Base-by-base conservation (phyloP, 2,888 invertebrate genomes). In the Drosophila subquinaria region DNA sequence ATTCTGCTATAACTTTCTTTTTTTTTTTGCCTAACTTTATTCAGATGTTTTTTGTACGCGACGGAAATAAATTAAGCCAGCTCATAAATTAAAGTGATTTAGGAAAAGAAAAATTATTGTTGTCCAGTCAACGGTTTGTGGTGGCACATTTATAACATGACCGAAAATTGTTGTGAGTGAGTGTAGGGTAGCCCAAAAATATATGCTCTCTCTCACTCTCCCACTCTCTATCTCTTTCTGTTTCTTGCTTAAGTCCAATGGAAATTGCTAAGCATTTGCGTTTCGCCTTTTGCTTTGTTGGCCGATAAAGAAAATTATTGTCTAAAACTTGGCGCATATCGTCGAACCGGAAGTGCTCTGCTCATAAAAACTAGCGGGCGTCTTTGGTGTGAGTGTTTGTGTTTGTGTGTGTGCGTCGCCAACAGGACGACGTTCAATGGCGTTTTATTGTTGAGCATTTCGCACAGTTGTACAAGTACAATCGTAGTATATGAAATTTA, bases 321-420 rank as follows among this genome's bases (percentile, higher is more conserved):
- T 85, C 90, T 90, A 63, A 86, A 90, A 89, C 84, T 90, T 85
- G 88, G 89, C 88, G 84, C 65, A 78, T 87, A 88, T 86, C 76
- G 89, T 50, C 61, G 65, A 81, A 73, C 88, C 88, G 86, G 90
- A 86, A 87, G 76, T 90, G 76, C 85, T 81, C 42, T 76, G 69
- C 40, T 81, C 74, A 89, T 79, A 88, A 84, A 79, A 83, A 82
- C 89, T 86, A 79, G 89, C 73, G 84, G 89, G 89, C 70, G 89
- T 57, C 40, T 45, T 40, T 52, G 43, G 30, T 42, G 27, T 63
- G 59, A 42, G 50, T 20, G 6, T 69, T 30, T 51, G n/a, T 51
- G 48, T 64, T 6, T 43, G 64, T 57, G 47, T 60, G 53, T 76
- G 45, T 70, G 50, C 33, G 85, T 65, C 72, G 90, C 84, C 84